Conservation (phyloP, 2,797 vertebrate species). For the Pteropus rufus region DNA sequence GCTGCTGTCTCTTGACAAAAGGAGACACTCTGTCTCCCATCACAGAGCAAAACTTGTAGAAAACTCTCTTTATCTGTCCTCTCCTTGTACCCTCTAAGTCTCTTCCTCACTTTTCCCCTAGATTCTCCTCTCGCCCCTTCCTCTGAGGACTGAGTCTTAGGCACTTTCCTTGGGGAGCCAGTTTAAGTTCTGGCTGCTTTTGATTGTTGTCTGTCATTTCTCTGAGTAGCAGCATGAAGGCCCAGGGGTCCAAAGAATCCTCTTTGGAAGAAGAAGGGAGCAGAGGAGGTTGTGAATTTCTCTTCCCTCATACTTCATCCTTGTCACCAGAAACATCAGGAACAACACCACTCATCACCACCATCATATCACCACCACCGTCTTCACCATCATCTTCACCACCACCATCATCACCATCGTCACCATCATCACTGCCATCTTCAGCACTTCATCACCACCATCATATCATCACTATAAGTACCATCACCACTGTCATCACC, state of each 20-base stretch:
- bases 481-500: neutral
- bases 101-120: accelerated
- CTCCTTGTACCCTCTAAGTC: accelerated
- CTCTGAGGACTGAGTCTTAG: accelerated
- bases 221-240: neutral
- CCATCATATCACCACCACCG: neutral
- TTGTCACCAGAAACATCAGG: too few species aligned
- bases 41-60: neutral
- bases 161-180: neutral
- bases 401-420: accelerated
- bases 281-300: too few species aligned
- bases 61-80: accelerated
- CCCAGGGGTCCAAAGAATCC: neutral
- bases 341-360: accelerated
- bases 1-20: neutral
- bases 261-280: neutral
- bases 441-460: accelerated
- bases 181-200: too few species aligned
- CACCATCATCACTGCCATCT: neutral
- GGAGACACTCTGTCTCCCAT: neutral
- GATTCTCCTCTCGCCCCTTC: accelerated
- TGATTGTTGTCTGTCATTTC: neutral
- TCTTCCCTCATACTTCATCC: neutral
- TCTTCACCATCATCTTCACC: accelerated
- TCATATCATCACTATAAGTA: too few species aligned